phyloP scores from a whole-genome alignment of 2,113 vertebrate species.

The Micromys minutus region DNA sequence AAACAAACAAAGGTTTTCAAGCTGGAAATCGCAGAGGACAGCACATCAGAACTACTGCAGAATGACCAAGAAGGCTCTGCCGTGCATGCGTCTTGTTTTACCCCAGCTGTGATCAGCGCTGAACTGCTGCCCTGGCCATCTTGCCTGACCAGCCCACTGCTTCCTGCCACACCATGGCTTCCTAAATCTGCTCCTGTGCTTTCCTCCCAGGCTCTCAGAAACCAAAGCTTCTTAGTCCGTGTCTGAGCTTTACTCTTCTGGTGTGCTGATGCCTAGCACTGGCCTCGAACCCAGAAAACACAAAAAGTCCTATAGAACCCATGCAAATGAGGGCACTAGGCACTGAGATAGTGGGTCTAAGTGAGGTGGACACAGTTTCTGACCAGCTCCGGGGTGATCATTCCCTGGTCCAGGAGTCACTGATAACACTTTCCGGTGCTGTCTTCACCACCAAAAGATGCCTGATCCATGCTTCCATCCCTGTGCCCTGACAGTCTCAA shows the following conservation, averaged over 20 bases:
- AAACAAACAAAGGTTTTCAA: not conserved
- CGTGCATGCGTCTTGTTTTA: not conserved
- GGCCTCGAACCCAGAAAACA: not conserved
- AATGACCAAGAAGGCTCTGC: not conserved
- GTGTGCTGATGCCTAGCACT: too few relatives aligned
- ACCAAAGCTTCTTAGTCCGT: too few relatives aligned
- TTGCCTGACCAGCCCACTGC: not conserved
- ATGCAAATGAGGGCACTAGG: fast-evolving
- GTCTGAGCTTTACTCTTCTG: fast-evolving
- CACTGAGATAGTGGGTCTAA: not conserved
- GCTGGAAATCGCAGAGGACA: not conserved
- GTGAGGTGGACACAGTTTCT: too few relatives aligned
- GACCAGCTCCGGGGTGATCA: not conserved
- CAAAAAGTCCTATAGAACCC: not conserved
- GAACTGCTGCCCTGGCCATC: fast-evolving
- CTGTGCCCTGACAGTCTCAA: not conserved
- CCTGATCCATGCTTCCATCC: too few relatives aligned
- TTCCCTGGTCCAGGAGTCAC: not conserved
- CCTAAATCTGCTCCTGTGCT: not conserved
- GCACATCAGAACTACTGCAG: not conserved
- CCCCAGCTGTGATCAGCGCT: fast-evolving
- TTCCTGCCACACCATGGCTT: not conserved
- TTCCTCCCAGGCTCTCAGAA: not conserved
- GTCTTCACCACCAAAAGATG: not conserved
- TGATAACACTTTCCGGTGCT: too few relatives aligned